Percentiles rank a stretch among this genome's conserved stretches.
Conservation (phyloP, 2,113 vertebrate genomes). For the Chroicocephalus ridibundus region DNA sequence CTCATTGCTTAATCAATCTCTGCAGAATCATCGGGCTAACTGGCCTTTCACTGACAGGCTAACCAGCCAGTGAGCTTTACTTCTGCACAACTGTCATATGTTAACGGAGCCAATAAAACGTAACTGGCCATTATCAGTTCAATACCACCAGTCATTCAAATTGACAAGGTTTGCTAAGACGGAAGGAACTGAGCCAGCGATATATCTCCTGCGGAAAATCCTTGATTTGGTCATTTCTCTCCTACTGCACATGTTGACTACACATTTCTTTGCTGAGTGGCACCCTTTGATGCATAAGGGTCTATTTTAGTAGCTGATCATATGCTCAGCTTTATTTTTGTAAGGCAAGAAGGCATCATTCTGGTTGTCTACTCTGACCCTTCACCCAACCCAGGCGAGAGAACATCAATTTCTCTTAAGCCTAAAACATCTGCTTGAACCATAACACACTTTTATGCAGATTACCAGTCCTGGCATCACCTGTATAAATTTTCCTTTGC, state of each 20-base stretch:
- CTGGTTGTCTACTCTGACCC: background rate
- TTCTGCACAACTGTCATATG: background rate
- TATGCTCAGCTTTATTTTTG: background rate
- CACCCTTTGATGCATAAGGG: background rate
- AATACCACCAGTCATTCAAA: constrained; percentile 20
- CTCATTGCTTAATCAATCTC: constrained; percentile 60
- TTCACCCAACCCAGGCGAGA: background rate
- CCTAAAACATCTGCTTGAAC: background rate
- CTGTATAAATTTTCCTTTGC: background rate
- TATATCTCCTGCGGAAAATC: background rate
- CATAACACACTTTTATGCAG: background rate
- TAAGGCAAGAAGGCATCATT: background rate
- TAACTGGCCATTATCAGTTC: constrained; percentile 13
- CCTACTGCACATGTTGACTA: background rate
- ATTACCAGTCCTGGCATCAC: background rate
- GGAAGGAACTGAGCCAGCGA: background rate
- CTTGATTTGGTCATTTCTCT: background rate
- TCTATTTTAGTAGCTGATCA: background rate
- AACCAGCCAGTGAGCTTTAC: background rate
- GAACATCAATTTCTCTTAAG: background rate
- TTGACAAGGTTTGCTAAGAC: background rate
- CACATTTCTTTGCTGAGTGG: background rate
- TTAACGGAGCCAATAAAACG: background rate
- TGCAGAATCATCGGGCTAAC: background rate
- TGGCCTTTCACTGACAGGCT: background rate